Evolutionary conservation across 1,140 invertebrate genomes (phyloP).

Genomic region (Luehdorfia chinensis): DNA sequence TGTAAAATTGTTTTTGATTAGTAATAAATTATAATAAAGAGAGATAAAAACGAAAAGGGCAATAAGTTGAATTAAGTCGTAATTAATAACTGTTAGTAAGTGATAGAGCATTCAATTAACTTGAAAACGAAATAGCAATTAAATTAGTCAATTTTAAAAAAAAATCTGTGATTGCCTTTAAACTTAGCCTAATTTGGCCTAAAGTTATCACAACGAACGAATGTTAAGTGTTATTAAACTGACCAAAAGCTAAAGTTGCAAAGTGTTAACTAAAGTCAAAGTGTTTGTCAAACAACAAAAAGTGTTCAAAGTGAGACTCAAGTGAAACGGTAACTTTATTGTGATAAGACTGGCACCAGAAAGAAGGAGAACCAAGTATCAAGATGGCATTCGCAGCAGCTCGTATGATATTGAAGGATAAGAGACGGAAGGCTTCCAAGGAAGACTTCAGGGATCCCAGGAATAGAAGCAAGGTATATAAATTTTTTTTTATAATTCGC

Average conservation of each 20-base stretch:
- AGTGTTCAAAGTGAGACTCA: constrained; percentile 20
- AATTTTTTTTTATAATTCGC: too few species aligned
- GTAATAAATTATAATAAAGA: too few species aligned
- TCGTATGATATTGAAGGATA: constrained; percentile 89
- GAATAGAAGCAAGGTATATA: constrained; percentile 86
- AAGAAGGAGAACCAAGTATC: constrained; percentile 21
- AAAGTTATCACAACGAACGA: constrained; percentile 3
- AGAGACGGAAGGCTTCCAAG: constrained; percentile 86
- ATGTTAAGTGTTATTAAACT: constrained; percentile 16
- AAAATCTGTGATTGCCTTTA: constrained; percentile 38
- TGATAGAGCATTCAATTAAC: constrained; percentile 10
- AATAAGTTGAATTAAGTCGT: constrained; percentile 40
- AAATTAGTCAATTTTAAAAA: constrained; percentile 36
- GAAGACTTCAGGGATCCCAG: constrained; percentile 84
- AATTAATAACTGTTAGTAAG: constrained; percentile 20
- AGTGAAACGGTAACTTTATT: constrained; percentile 3
- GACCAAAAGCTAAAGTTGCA: constrained; percentile 13
- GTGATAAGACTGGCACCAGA: constrained; percentile 29
- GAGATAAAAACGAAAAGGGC: constrained; percentile 45
- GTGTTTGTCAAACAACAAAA: constrained; percentile 19
- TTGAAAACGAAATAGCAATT: constrained; percentile 32
- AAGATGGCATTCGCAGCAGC: constrained; percentile 90
- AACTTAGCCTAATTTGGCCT: constrained; percentile 10
- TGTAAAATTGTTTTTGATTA: too few species aligned
- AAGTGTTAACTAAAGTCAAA: constrained; percentile 19